Conservation (phyloP, 2,888 invertebrate genomes). For the Drosophila mimica region DNA sequence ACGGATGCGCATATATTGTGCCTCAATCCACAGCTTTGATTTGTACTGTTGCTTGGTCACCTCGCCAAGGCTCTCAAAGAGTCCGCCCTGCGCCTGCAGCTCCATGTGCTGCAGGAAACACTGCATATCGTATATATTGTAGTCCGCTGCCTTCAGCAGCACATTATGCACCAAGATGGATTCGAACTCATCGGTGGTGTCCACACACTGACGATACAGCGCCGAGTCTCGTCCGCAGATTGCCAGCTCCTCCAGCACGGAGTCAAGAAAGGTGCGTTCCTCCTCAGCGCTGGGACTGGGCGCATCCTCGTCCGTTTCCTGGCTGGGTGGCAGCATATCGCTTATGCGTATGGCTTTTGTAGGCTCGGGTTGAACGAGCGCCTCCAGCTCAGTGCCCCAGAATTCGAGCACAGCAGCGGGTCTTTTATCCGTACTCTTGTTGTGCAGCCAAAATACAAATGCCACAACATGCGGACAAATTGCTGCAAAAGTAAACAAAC, state of each 20-base stretch:
- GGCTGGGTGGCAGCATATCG: constrained; percentile 77
- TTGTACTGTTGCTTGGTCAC: constrained; percentile 82
- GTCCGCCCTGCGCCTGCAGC: constrained; percentile 77
- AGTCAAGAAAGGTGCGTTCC: constrained; percentile 76
- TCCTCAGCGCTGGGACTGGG: constrained; percentile 67
- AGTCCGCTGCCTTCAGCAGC: constrained; percentile 79
- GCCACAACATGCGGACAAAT: constrained; percentile 81
- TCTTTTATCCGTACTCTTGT: constrained; percentile 68
- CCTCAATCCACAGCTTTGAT: constrained; percentile 82
- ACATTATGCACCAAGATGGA: constrained; percentile 83
- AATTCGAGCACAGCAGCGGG: constrained; percentile 73
- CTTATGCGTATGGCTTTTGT: constrained; percentile 72
- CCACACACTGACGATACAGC: constrained; percentile 82
- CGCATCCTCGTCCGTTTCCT: constrained; percentile 74
- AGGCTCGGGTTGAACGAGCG: constrained; percentile 68
- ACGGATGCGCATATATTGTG: constrained; percentile 83
- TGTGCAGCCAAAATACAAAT: constrained; percentile 83
- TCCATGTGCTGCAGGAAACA: constrained; percentile 83
- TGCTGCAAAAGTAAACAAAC: constrained; percentile 44
- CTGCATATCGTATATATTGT: constrained; percentile 79
- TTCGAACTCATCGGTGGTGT: constrained; percentile 83
- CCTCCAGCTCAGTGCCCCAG: constrained; percentile 82
- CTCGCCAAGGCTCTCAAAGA: constrained; percentile 80
- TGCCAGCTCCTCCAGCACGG: constrained; percentile 82
- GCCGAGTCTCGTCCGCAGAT: constrained; percentile 80